Evolutionary conservation across 2,888 invertebrate genomes (phyloP).

Genomic region (Mimumesa dahlbomi): DNA sequence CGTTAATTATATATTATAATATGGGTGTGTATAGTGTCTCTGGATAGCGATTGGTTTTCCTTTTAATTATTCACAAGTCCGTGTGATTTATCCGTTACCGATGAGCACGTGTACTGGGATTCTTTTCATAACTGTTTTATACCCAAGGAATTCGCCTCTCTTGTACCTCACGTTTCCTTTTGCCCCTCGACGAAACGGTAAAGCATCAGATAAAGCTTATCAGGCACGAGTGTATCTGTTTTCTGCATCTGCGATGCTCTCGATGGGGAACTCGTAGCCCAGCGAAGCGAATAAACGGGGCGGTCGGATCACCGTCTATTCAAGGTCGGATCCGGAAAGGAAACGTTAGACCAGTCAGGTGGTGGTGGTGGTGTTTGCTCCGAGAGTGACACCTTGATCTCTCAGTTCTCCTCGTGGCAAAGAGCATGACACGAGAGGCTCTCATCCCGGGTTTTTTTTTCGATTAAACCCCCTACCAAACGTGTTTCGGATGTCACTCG

Average conservation of each 20-base stretch:
- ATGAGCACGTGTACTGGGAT: too few species aligned
- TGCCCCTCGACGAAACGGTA: conserved; percentile 29
- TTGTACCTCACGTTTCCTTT: conserved; percentile 37
- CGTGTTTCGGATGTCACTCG: conserved; percentile 21
- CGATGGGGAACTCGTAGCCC: conserved; percentile 17
- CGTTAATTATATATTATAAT: too few species aligned
- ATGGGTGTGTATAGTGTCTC: too few species aligned
- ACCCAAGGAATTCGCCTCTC: conserved; percentile 9
- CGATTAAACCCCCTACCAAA: conserved; percentile 45
- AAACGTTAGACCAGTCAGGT: conserved; percentile 41
- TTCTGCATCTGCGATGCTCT: conserved; percentile 31
- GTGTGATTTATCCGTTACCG: too few species aligned
- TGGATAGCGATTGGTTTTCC: too few species aligned
- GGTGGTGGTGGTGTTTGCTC: conserved; percentile 54
- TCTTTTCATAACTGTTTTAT: too few species aligned
- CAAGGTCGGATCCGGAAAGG: conserved; percentile 64
- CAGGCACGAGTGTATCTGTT: conserved; percentile 35
- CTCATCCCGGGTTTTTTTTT: conserved; percentile 13
- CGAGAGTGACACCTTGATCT: conserved; percentile 49
- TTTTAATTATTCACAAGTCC: too few species aligned
- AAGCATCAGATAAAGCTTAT: conserved; percentile 41
- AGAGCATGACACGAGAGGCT: conserved; percentile 10
- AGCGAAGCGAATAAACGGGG: conserved; percentile 46
- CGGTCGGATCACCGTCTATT: conserved; percentile 49
- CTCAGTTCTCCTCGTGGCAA: conserved; percentile 24